Percentiles rank a stretch among this genome's conserved stretches.
phyloP scores from a whole-genome alignment of 2,113 vertebrate species.

The Rallus limicola region DNA sequence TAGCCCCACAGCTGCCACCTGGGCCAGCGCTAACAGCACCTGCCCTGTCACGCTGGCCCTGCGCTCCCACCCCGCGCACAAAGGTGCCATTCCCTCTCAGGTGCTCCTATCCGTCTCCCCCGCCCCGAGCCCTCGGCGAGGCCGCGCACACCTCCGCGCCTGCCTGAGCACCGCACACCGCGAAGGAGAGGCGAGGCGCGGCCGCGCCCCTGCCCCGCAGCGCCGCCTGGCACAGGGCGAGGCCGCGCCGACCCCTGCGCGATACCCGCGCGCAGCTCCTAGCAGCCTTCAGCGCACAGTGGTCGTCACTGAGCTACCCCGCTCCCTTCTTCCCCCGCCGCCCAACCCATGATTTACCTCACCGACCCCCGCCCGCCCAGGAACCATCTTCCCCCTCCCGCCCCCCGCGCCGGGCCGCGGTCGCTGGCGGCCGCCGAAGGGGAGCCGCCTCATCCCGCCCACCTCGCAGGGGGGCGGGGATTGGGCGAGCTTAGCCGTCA shows the following conservation, averaged over 20 bases:
- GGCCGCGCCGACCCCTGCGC: not conserved
- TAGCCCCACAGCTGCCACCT: not conserved
- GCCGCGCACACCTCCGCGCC: not conserved
- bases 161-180: not conserved
- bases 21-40: not conserved
- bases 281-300: not conserved
- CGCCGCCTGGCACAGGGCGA: not conserved
- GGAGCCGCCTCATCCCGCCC: not conserved
- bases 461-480: not conserved
- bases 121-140: not conserved
- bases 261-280: not conserved
- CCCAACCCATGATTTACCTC: not conserved
- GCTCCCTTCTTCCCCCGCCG: no score
- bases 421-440: not conserved
- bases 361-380: not conserved
- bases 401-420: not conserved
- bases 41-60: fast-evolving
- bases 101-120: not conserved
- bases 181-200: no score
- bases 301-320: fast-evolving
- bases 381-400: not conserved
- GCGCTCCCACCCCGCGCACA: not conserved
- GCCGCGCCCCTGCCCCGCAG: not conserved
- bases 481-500: not conserved
- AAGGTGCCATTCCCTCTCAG: not conserved